Conservation (phyloP, 2,888 invertebrate genomes). For the Cyclophora punctaria region DNA sequence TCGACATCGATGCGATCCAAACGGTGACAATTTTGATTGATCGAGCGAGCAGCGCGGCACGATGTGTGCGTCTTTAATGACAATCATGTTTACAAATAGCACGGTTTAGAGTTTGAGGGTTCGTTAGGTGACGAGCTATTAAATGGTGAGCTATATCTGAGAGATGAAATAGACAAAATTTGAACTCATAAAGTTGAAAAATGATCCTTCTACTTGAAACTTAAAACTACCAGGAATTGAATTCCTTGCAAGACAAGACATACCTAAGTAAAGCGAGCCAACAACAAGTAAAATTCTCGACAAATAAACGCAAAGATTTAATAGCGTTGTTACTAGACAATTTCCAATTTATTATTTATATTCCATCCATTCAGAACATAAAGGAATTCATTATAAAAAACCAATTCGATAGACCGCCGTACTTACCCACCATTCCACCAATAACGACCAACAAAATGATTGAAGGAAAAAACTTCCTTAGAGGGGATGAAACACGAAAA, state of each 20-base stretch:
- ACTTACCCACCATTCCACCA: slow-evolving; percentile 64
- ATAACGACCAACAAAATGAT: slow-evolving; percentile 67
- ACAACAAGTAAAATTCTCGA: background rate
- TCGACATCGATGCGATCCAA: slow-evolving; percentile 54
- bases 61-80: slow-evolving; percentile 8
- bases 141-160: too few relatives aligned
- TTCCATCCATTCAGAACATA: slow-evolving; percentile 40
- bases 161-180: too few relatives aligned
- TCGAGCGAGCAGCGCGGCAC: slow-evolving; percentile 37
- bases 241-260: background rate
- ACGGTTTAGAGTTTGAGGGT: slow-evolving; percentile 1
- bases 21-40: slow-evolving; percentile 73
- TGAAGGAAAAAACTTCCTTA: slow-evolving; percentile 54
- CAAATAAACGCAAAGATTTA: too few relatives aligned
- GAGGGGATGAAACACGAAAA: slow-evolving; percentile 64
- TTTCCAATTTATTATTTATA: slow-evolving; percentile 47
- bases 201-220: too few relatives aligned
- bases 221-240: background rate
- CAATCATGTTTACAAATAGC: slow-evolving; percentile 10
- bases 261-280: background rate
- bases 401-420: slow-evolving; percentile 44
- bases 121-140: too few relatives aligned
- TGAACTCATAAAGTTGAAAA: too few relatives aligned
- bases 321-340: slow-evolving; percentile 3
- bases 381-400: slow-evolving; percentile 69